These are phyloP conservation scores for Acestrorhynchus altus DNA, from an alignment of 2,797 vertebrate genomes.

Conservation along the genomic window DNA sequence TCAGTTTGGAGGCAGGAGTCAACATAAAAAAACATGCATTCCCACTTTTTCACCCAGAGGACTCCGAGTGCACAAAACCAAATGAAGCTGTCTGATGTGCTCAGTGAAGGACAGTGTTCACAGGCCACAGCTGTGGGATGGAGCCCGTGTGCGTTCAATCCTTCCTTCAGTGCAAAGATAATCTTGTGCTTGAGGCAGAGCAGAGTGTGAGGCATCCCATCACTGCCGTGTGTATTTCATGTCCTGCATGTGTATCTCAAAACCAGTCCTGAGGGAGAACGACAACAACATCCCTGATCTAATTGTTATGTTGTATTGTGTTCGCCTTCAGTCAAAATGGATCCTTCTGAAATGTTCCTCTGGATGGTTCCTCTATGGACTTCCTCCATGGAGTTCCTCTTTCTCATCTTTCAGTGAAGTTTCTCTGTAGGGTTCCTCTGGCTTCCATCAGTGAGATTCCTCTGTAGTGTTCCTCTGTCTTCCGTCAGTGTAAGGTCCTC, in stretches of 20 bases:
- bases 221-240: background rate
- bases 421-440: too few species aligned
- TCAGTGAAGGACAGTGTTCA: conserved; percentile 45
- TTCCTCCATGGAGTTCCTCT: too few species aligned
- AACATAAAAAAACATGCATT: conserved; percentile 32
- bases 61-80: conserved; percentile 39
- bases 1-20: conserved; percentile 16
- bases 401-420: too few species aligned
- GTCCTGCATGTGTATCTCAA: background rate
- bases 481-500: too few species aligned
- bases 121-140: conserved; percentile 19
- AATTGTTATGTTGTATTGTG: too few species aligned
- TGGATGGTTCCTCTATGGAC: too few species aligned
- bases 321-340: too few species aligned
- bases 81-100: conserved; percentile 48
- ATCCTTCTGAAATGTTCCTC: too few species aligned
- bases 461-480: background rate
- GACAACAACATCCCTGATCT: too few species aligned
- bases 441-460: too few species aligned
- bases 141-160: conserved; percentile 43
- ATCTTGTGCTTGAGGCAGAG: conserved; percentile 35
- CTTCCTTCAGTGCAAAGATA: conserved; percentile 35
- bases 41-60: conserved; percentile 41
- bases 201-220: background rate
- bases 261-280: background rate